Evolutionary conservation across 2,113 vertebrate genomes (phyloP).

Genomic region (Nestor notabilis): DNA sequence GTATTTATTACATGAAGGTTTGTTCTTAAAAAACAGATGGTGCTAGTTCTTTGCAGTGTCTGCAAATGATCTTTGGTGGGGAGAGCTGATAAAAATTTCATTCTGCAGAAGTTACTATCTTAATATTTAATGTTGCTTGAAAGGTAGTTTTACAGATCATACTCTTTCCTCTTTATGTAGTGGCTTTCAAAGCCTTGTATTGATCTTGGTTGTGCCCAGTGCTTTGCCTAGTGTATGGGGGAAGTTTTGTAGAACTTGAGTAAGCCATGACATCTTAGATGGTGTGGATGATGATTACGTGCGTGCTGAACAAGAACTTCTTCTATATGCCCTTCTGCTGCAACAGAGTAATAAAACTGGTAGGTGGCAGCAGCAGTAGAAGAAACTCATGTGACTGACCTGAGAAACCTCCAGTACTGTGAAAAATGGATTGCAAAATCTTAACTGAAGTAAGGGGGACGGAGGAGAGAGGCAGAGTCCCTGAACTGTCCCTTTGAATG

Average conservation of each 20-base stretch:
- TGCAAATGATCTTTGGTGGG: background rate
- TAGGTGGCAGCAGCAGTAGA: conserved; percentile 77
- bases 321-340: conserved; percentile 82
- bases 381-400: conserved; percentile 68
- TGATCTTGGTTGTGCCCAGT: conserved; percentile 19
- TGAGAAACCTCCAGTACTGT: conserved; percentile 53
- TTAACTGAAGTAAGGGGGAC: conserved; percentile 43
- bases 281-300: conserved; percentile 49
- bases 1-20: background rate
- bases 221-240: background rate
- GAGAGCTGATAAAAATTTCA: background rate
- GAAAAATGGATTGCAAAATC: conserved; percentile 58
- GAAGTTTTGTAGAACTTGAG: conserved; percentile 9
- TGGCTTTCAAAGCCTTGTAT: background rate
- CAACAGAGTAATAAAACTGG: conserved; percentile 79
- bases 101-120: background rate
- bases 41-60: background rate
- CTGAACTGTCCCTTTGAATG: conserved; percentile 51
- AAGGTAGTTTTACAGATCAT: background rate
- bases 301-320: conserved; percentile 74
- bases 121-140: background rate
- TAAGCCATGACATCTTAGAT: conserved; percentile 41
- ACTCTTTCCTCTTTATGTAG: background rate
- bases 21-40: background rate
- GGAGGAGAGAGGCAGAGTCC: conserved; percentile 32